A percentile compares a stretch with the other conserved stretches of the same genome.
Conservation (phyloP, 2,113 vertebrate genomes). For the Abramis brama region DNA sequence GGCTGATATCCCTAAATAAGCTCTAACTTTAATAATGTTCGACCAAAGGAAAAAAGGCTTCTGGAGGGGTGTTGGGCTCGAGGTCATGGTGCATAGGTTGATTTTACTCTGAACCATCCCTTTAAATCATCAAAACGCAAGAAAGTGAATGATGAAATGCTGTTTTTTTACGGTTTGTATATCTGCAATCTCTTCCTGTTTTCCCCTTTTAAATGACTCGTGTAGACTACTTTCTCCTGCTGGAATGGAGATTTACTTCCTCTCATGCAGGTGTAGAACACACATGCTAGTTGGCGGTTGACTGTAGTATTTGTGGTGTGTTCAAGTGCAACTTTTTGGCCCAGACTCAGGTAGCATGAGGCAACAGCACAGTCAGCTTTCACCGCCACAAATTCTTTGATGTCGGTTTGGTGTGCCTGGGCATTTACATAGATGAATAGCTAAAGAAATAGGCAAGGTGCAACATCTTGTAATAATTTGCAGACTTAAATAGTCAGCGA, state of each 20-base stretch:
- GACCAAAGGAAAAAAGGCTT: too few species aligned
- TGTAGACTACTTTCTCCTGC: not conserved
- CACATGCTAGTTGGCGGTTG: not conserved
- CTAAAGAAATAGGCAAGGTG: slow-evolving; percentile 24
- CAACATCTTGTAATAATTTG: slow-evolving; percentile 64
- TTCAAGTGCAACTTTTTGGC: not conserved
- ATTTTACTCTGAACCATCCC: too few species aligned
- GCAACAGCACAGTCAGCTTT: not conserved
- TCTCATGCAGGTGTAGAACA: not conserved
- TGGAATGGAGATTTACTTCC: not conserved
- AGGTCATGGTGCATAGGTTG: too few species aligned
- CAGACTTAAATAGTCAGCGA: slow-evolving; percentile 6
- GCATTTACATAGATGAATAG: not conserved
- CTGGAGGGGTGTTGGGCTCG: too few species aligned
- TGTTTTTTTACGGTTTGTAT: not conserved
- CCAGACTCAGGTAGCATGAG: not conserved
- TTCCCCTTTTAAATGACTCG: not conserved
- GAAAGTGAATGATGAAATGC: not conserved
- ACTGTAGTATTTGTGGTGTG: not conserved
- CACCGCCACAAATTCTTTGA: not conserved
- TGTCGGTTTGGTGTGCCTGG: not conserved
- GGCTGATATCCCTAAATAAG: too few species aligned
- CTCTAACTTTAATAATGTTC: too few species aligned
- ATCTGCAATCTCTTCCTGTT: not conserved
- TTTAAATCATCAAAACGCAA: not conserved